A percentile compares a stretch with the other conserved stretches of the same genome.
Conservation (phyloP, 2,113 vertebrate genomes). For the Podarcis cretensis region DNA sequence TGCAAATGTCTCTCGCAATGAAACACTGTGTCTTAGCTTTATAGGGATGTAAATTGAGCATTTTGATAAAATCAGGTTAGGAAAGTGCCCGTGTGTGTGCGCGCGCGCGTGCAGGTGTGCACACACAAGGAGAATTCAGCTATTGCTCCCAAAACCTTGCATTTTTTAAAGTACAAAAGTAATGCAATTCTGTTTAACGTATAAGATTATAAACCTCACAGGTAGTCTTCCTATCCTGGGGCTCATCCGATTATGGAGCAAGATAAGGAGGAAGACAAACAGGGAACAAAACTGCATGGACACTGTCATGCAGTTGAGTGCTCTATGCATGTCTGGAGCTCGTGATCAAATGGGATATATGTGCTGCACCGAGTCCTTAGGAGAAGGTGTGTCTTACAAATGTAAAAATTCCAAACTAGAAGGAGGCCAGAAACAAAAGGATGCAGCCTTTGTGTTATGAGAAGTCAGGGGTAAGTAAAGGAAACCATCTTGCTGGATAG, state of each 20-base stretch:
- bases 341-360: too few species aligned
- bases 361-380: too few species aligned
- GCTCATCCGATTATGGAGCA: conserved; percentile 37
- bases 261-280: not conserved
- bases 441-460: not conserved
- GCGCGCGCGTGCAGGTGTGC: accelerated
- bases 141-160: not conserved
- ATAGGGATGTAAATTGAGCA: not conserved
- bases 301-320: not conserved
- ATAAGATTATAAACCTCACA: not conserved
- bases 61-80: accelerated
- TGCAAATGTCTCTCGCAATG: not conserved
- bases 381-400: not conserved
- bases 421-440: not conserved
- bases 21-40: not conserved
- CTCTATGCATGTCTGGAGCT: not conserved
- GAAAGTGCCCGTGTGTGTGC: accelerated
- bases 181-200: not conserved
- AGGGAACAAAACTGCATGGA: not conserved
- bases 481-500: too few species aligned
- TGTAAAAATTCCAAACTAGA: not conserved
- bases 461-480: not conserved
- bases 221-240: not conserved
- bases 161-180: not conserved
- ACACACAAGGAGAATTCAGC: not conserved